Conservation (phyloP, 2,113 vertebrate genomes). For the Anoura caudifer region DNA sequence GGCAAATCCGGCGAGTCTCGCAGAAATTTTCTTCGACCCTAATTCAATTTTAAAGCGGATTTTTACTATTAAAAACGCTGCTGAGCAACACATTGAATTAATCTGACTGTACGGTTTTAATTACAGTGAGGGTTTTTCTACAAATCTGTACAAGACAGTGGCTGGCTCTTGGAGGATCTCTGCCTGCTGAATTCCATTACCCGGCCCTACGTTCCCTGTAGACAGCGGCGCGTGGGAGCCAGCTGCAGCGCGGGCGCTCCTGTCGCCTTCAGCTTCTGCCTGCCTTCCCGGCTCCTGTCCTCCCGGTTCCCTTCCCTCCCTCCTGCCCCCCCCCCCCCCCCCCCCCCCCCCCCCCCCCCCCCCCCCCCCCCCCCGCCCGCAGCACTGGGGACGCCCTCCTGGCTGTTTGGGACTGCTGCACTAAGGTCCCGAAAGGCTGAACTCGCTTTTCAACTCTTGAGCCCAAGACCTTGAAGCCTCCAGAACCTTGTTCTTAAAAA, state of each 20-base stretch:
- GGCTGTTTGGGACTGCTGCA: slow-evolving; percentile 79
- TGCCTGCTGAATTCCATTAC: slow-evolving; percentile 84
- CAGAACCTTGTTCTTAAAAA: slow-evolving; percentile 68
- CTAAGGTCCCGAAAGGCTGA: slow-evolving; percentile 75
- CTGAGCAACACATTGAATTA: slow-evolving; percentile 79
- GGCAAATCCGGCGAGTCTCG: slow-evolving; percentile 57
- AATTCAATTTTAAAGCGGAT: slow-evolving; percentile 77
- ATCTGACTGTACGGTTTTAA: slow-evolving; percentile 83
- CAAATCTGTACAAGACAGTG: slow-evolving; percentile 84
- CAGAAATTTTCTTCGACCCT: slow-evolving; percentile 70
- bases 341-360: slow-evolving; percentile 77
- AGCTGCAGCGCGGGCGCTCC: slow-evolving; percentile 71
- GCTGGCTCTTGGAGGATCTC: slow-evolving; percentile 80
- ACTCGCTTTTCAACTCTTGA: slow-evolving; percentile 68
- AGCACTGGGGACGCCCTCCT: slow-evolving; percentile 82
- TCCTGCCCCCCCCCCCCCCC: slow-evolving; percentile 48
- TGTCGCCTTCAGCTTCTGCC: slow-evolving; percentile 65
- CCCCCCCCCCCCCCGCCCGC: slow-evolving; percentile 58
- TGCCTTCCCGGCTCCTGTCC: slow-evolving; percentile 73
- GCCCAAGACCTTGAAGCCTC: slow-evolving; percentile 73
- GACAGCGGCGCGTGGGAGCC: slow-evolving; percentile 85
- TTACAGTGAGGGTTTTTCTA: slow-evolving; percentile 80
- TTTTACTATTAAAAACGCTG: slow-evolving; percentile 78
- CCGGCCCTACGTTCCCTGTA: slow-evolving; percentile 73
- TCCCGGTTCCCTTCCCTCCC: slow-evolving; percentile 79